Evolutionary conservation across 2,113 vertebrate species (phyloP).

Genomic region (Ailurus styani): DNA sequence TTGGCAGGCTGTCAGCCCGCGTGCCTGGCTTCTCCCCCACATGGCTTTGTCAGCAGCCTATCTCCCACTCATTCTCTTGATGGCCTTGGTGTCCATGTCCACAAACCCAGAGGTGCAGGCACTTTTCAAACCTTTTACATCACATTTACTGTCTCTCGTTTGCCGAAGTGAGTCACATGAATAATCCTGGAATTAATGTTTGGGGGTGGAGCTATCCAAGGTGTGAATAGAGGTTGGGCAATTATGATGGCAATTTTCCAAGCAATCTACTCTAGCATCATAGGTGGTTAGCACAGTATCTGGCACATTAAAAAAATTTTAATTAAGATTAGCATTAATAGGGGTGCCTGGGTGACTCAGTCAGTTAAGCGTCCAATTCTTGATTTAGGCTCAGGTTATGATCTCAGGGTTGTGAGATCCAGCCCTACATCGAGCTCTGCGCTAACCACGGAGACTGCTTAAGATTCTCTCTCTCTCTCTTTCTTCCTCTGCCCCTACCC

Average conservation of each 20-base stretch:
- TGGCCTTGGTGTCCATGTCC: background rate
- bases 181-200: too few relatives aligned
- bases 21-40: accelerated
- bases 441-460: background rate
- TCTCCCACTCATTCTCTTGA: accelerated
- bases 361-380: background rate
- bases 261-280: background rate
- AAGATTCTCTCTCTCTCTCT: background rate
- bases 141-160: too few relatives aligned
- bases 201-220: background rate
- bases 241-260: too few relatives aligned
- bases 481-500: background rate
- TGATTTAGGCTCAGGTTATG: background rate
- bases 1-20: accelerated
- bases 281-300: background rate
- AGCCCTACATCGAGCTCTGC: background rate
- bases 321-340: background rate
- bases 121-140: accelerated
- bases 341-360: background rate
- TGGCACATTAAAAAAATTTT: background rate
- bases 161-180: background rate
- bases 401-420: background rate
- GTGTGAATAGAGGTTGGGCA: background rate
- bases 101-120: accelerated
- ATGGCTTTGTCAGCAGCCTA: accelerated